Conservation (phyloP, 2,888 invertebrate species). For the Danaus chrysippus region DNA sequence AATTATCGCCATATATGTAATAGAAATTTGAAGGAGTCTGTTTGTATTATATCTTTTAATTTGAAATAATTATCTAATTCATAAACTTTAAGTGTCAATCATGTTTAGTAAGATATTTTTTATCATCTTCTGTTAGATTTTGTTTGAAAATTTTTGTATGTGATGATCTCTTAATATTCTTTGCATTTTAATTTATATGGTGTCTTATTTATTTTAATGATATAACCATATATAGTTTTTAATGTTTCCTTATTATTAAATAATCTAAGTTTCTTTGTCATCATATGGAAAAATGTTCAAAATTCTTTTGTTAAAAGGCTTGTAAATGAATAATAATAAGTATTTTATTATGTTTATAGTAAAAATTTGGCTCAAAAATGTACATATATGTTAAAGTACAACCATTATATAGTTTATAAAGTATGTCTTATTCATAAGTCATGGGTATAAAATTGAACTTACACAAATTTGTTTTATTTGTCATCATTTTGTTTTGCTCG, state of each 20-base stretch:
- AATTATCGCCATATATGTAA: too few relatives aligned
- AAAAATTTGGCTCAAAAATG: constrained; percentile 49
- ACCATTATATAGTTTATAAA: constrained; percentile 52
- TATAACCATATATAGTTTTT: too few relatives aligned
- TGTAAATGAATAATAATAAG: constrained; percentile 3
- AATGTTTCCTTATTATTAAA: too few relatives aligned
- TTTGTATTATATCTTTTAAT: too few relatives aligned
- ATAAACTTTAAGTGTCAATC: too few relatives aligned
- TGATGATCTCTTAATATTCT: constrained; percentile 8
- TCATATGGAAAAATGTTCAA: constrained; percentile 12
- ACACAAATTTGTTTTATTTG: constrained; percentile 34
- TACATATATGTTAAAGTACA: constrained; percentile 59
- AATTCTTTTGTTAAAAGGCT: neutral
- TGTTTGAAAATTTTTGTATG: neutral
- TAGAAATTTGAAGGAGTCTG: too few relatives aligned
- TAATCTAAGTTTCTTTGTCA: too few relatives aligned
- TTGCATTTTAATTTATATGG: constrained; percentile 3
- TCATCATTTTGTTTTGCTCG: constrained; percentile 46
- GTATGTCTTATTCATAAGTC: constrained; percentile 42
- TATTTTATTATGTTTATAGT: constrained; percentile 2
- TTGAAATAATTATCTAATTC: too few relatives aligned
- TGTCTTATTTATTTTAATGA: neutral
- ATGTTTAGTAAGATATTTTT: too few relatives aligned
- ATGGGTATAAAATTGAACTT: constrained; percentile 44
- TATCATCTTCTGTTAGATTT: too few relatives aligned